Evolutionary conservation across 2,113 vertebrate genomes (phyloP), one percentile per base, ranked within the genome.

Genomic region (Gavialis gangeticus): DNA sequence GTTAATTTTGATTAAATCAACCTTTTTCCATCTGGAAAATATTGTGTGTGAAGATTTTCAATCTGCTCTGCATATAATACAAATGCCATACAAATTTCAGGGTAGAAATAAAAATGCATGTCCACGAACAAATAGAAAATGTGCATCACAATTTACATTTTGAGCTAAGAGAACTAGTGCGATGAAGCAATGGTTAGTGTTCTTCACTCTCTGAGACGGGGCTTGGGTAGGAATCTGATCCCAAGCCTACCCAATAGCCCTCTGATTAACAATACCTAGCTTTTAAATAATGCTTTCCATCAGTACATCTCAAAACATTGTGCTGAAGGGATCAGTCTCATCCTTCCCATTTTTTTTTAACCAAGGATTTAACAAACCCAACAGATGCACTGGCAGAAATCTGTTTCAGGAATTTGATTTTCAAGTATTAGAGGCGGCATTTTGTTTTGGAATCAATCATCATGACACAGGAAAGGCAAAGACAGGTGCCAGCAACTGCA

Each of bases 391-490:
- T 46, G 92, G 73, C 85, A 84, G 71, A 87, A 91, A 87, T 75
- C 59, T 1, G 0, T 21, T 90, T 76, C 69, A 94, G 60, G 57
- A 69, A 85, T 87, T 91, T 64, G 24, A 84, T 87, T 93, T 96
- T 94, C 64, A 87, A 94, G 87, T 79, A 58, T 81, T 82, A 87
- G 46, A 94, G 67, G 69, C 89, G 92, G 73, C 87, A 87, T 85
- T 94, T 95, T 89, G 4, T 55, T 91, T 79, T 92, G 84, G 79
- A 91, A 95, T 46, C 46, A 46, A 46, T 46, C 46, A 46, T 46
- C 46, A 46, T 8, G 46, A 46, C 46, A 46, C 46, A 46, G 46
- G 8, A 46, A 46, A 24, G 8, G n/a, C 8, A 69, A 90, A 94
- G 30, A 24, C 24, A 89, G 79, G 12, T 14, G 22, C 78, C 84